Base-by-base conservation (phyloP, 2,888 invertebrate species). In the Ametastegia equiseti region DNA sequence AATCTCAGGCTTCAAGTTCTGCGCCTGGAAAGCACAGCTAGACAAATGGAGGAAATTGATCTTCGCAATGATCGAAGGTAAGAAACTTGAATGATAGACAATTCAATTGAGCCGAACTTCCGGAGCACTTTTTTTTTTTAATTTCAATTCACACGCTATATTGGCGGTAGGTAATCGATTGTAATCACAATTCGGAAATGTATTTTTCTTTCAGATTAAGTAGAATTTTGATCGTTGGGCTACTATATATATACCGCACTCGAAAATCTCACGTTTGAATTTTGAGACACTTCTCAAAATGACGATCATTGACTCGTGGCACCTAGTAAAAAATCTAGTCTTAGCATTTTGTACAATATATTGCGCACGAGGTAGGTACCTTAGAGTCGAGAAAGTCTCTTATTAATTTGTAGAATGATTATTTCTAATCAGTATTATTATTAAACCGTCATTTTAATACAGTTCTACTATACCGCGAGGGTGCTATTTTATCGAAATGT, bases 31-130 rank as follows among this genome's bases (percentile, higher is more conserved):
- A n/a, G n/a, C 13, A 6, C 13, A 15, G 27, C n/a, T n/a, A n/a
- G 23, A 42, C 45, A 71, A 45, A n/a, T 6, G 11, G 15, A 71
- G 19, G 71, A 71, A 71, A 71, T 45, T 71, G 71, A 47, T 71
- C 42, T 47, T 47, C 30, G 47, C 13, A 47, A 42, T 42, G 47
- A 45, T n/a, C n/a, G n/a, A n/a, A n/a, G n/a, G n/a, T n/a, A n/a
- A n/a, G n/a, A n/a, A n/a, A n/a, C n/a, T n/a, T n/a, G n/a, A n/a
- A n/a, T n/a, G n/a, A n/a, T n/a, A n/a, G n/a, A n/a, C n/a, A 19
- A 39, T 67, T 19, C 5, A 60, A 23, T 4, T 60, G 9, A 60
- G n/a, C 50, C 50, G 7, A 50, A 50, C 15, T 19, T 19, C 50
- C 19, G 50, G 6, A 1, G 19, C 15, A 50, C n/a, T 50, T 50